phyloP scores from a whole-genome alignment of 1,140 invertebrate species.

The Drosophila ogumai region DNA sequence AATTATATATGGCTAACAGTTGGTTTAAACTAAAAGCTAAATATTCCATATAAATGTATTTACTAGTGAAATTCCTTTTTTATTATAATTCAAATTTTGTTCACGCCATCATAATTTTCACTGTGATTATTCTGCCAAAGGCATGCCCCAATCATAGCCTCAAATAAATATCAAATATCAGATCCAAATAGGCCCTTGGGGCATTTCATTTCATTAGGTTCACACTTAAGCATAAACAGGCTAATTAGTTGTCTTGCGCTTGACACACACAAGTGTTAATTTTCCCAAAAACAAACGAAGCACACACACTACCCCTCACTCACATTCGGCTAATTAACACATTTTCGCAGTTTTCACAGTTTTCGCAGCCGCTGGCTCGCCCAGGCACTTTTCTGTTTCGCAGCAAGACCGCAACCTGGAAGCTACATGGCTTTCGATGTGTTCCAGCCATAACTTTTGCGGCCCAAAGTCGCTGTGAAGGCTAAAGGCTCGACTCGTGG shows the following conservation, averaged over 20 bases:
- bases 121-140: background rate
- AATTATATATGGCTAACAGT: no score
- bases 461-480: slow-evolving; percentile 51
- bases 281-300: slow-evolving; percentile 55
- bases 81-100: background rate
- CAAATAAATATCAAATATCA: slow-evolving; percentile 14
- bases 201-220: slow-evolving; percentile 23
- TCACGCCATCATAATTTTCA: background rate
- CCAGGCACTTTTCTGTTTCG: slow-evolving; percentile 19
- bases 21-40: no score
- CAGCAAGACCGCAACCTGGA: slow-evolving; percentile 21
- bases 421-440: slow-evolving; percentile 65
- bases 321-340: slow-evolving; percentile 66
- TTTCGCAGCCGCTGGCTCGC: slow-evolving; percentile 35
- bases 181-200: background rate
- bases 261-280: slow-evolving; percentile 63
- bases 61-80: no score
- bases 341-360: slow-evolving; percentile 61
- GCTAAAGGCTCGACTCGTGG: slow-evolving; percentile 25
- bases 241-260: slow-evolving; percentile 36
- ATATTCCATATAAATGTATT: no score
- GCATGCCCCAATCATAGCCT: background rate
- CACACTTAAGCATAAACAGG: slow-evolving; percentile 28
- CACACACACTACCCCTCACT: slow-evolving; percentile 2
- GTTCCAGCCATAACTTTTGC: slow-evolving; percentile 62